phyloP scores from a whole-genome alignment of 2,113 vertebrate species.

The Uria aalge region DNA sequence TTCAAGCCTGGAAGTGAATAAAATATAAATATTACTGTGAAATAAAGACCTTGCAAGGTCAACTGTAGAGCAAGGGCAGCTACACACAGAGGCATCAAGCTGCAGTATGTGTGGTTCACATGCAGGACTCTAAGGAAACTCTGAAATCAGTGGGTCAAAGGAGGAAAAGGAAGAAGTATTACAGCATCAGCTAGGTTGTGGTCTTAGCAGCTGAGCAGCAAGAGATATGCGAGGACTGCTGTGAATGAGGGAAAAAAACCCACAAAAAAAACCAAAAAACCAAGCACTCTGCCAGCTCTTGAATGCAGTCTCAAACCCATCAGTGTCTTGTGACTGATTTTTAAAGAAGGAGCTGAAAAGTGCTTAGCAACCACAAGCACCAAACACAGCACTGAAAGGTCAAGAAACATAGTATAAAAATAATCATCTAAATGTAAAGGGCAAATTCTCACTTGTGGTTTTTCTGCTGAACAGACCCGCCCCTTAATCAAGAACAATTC shows the following conservation, averaged over 20 bases:
- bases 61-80: conserved; percentile 3
- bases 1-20: neutral
- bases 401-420: conserved; percentile 54
- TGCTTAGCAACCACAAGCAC: conserved; percentile 36
- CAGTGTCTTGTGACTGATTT: neutral
- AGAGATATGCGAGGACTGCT: neutral
- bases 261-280: neutral
- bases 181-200: conserved; percentile 7
- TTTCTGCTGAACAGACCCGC: neutral
- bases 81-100: neutral
- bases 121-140: conserved; percentile 16
- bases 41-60: conserved; percentile 44
- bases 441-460: conserved; percentile 38
- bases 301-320: neutral
- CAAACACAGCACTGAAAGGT: conserved; percentile 38
- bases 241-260: neutral
- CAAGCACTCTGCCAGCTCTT: neutral
- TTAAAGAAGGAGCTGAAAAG: conserved; percentile 21
- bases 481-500: conserved; percentile 2
- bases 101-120: neutral
- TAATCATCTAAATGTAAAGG: conserved; percentile 52
- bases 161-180: conserved; percentile 31
- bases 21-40: neutral
- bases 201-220: conserved; percentile 24
- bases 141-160: conserved; percentile 32